These are phyloP conservation scores for Tyrophagus putrescentiae DNA, from an alignment of 1,140 invertebrate genomes.

Conservation along the genomic window DNA sequence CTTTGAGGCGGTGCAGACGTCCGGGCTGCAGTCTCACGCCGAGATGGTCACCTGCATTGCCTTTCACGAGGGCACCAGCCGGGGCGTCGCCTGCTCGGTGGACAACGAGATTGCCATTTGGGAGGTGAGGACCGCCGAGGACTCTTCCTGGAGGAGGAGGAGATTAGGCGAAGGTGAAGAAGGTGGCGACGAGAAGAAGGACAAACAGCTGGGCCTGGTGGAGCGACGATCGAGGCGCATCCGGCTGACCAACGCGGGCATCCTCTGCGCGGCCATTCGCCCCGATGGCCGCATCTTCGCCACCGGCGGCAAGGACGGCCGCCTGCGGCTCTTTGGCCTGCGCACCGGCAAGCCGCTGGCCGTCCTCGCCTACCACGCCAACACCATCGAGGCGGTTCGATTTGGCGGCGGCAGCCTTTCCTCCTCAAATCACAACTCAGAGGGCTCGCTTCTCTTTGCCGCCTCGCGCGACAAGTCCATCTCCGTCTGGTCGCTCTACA, in stretches of 20 bases:
- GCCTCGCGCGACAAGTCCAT: slow-evolving; percentile 24
- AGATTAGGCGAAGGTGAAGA: not conserved
- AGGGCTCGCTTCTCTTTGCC: slow-evolving; percentile 20
- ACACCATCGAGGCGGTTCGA: slow-evolving; percentile 14
- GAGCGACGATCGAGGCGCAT: not conserved
- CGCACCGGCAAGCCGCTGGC: slow-evolving; percentile 55
- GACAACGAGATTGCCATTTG: not conserved
- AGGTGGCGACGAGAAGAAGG: not conserved
- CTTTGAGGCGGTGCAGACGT: not conserved
- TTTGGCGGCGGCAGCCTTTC: not conserved
- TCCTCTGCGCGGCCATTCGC: slow-evolving; percentile 49
- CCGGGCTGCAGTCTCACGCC: not conserved
- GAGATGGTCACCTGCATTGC: not conserved
- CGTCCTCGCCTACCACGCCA: slow-evolving; percentile 42
- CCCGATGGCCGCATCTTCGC: slow-evolving; percentile 56
- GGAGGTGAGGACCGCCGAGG: not conserved
- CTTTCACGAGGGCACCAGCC: not conserved
- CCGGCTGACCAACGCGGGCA: slow-evolving; percentile 46
- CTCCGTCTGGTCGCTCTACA: slow-evolving; percentile 26
- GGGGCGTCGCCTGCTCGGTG: slow-evolving; percentile 10
- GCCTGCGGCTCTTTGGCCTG: slow-evolving; percentile 58
- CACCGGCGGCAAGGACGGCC: slow-evolving; percentile 56
- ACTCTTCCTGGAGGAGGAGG: not conserved
- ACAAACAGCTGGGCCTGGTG: not conserved
- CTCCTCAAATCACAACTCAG: not conserved